phyloP scores from a whole-genome alignment of 1,140 invertebrate species.

The Diachasmimorpha longicaudata region DNA sequence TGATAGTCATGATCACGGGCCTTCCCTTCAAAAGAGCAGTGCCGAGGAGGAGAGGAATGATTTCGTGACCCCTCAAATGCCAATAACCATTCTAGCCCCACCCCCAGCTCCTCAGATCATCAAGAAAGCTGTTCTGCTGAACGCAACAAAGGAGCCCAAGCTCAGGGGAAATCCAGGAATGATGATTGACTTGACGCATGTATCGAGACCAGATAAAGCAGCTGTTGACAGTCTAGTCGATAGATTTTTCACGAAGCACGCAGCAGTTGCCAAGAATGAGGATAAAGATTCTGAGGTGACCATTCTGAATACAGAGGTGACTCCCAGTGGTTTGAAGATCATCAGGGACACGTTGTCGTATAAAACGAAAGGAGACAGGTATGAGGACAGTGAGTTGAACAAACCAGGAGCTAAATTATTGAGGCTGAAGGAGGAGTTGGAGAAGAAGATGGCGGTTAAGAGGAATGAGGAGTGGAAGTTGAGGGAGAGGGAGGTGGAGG shows the following conservation, averaged over 20 bases:
- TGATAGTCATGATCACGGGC: too few species aligned
- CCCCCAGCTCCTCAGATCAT: not conserved
- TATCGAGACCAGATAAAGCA: conserved; percentile 50
- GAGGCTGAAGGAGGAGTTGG: conserved; percentile 69
- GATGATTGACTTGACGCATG: conserved; percentile 67
- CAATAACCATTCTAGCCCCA: not conserved
- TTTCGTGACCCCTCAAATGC: too few species aligned
- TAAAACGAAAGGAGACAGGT: conserved; percentile 40
- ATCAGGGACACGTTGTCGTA: conserved; percentile 48
- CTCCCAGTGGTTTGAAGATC: conserved; percentile 45
- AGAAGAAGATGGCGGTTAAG: conserved; percentile 68
- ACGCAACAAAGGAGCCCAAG: conserved; percentile 56
- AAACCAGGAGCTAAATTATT: conserved; percentile 69
- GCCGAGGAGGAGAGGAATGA: too few species aligned
- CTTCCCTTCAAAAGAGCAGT: too few species aligned
- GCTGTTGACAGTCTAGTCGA: conserved; percentile 68
- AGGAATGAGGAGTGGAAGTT: conserved; percentile 70
- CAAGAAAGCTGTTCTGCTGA: conserved; percentile 31
- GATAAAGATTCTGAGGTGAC: conserved; percentile 60
- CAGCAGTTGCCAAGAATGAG: conserved; percentile 57
- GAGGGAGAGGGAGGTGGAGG: conserved; percentile 47
- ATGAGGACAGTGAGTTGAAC: conserved; percentile 46
- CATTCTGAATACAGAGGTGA: conserved; percentile 50
- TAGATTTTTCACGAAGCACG: conserved; percentile 67
- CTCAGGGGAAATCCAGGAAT: conserved; percentile 66